Evolutionary conservation across 2,113 vertebrate species (phyloP), one percentile per base, ranked within the genome.

Genomic region (Hystrix brachyura): DNA sequence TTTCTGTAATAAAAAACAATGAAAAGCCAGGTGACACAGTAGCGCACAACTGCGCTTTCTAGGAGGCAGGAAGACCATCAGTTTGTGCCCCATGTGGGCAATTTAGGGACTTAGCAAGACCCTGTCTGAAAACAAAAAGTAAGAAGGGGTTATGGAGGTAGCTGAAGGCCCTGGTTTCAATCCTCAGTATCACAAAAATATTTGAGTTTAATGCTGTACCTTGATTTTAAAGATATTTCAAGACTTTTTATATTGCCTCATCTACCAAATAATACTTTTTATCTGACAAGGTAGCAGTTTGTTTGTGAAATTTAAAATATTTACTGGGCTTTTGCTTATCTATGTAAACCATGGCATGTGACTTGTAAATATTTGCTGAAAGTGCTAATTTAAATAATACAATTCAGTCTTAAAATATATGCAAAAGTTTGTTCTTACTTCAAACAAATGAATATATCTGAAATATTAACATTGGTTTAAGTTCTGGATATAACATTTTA

Each of bases 231-330:
- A 94, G 90, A 64, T n/a, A 91, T 25, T 9, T 65, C 34, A 84
- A 55, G 32, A 48, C 13, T 87, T 74, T 60, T 76, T 95, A 46
- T 84, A 51, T 32, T 87, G 59, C 3, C 12, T 3, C 76, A 64
- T 57, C 7, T 81, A 89, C 4, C 53, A 89, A 96, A 72, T 83
- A 90, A 69, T 51, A 72, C 9, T 78, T 94, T 88, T 79, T 85
- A 32, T 72, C 10, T 65, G 19, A 93, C 91, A 91, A 79, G 13
- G 10, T 1, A 94, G 48, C 48, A 53, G 34, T 74, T 81, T 67
- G 5, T 55, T 18, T 90, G 90, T 79, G 29, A 87, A 55, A 21
- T 76, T 88, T 57, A 57, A 86, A 91, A 51, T 69, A 78, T 17
- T 57, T 86, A 43, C 5, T 86, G 15, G 11, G 4, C 0, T 38